Evolutionary conservation across 2,888 invertebrate species (phyloP).

Genomic region (Chloromyia formosa): DNA sequence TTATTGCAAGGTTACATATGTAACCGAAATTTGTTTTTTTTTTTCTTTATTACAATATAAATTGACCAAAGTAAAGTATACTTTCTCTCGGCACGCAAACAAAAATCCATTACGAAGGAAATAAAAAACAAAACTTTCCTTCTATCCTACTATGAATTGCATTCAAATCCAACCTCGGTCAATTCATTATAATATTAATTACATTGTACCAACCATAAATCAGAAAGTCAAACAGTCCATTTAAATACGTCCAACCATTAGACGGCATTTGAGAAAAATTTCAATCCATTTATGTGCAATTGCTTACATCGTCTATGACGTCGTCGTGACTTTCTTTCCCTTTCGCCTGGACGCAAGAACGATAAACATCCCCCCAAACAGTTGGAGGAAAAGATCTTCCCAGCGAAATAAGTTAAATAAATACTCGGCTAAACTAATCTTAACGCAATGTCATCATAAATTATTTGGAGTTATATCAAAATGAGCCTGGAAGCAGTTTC

Average conservation of each 20-base stretch:
- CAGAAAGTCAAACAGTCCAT: not conserved
- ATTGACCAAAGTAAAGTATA: too few species aligned
- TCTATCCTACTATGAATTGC: not conserved
- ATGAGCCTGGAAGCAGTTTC: conserved; percentile 33
- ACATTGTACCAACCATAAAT: conserved; percentile 13
- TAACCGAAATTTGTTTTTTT: too few species aligned
- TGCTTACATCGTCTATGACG: not conserved
- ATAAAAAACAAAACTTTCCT: too few species aligned
- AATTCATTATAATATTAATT: conserved; percentile 10
- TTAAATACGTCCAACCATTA: not conserved
- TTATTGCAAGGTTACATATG: too few species aligned
- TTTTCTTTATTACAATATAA: too few species aligned
- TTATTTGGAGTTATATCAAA: conserved; percentile 39
- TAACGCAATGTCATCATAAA: conserved; percentile 42
- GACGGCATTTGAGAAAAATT: not conserved
- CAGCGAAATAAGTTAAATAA: not conserved
- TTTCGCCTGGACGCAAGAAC: conserved; percentile 1
- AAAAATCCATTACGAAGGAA: too few species aligned
- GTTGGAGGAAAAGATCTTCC: not conserved
- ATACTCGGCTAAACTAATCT: conserved; percentile 38
- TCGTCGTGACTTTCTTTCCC: conserved; percentile 13
- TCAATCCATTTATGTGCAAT: not conserved
- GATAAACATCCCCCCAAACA: not conserved
- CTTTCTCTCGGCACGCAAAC: too few species aligned
- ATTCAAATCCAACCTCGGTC: not conserved